Base-by-base conservation (phyloP, 2,797 vertebrate genomes). In the Xenops minutus region DNA sequence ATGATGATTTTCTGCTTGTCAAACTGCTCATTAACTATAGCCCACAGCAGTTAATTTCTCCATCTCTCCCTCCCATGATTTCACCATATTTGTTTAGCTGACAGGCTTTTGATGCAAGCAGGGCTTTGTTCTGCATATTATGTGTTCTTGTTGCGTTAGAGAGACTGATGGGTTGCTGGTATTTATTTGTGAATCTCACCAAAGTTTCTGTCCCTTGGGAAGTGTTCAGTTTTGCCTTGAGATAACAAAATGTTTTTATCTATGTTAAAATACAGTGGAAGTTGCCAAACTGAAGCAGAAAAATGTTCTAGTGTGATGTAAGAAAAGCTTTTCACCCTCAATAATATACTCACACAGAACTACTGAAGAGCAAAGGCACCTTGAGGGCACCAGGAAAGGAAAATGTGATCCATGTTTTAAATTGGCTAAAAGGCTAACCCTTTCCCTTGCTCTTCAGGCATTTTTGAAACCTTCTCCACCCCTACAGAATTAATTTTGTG, bases 51-150 rank as follows among this genome's bases (percentile, higher is more conserved):
- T 91, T 96, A 88, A 96, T 97, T 97, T 97, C 68, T 59, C 62
- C 76, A 73, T 22, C 18, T 87, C 17, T 95, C 27, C 39, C 76
- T 97, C 71, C 55, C 34, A 52, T 22, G 3, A 12, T 54, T 96
- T 91, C 75, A 48, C 56, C 93, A n/a, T 91, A 91, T 97, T 97
- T 97, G 67, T 97, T 97, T 92, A 96, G 80, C 71, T 96, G 89
- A 88, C 93, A 95, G 90, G 81, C 43, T 96, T 96, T 95, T 95
- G 88, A 93, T 96, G 74, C 74, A 91, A 89, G 39, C 46, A 48
- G 16, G 13, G 62, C 68, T 89, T 59, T 88, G 91, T 91, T 44
- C 72, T 85, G 59, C 37, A 58, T 62, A 36, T 76, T 68, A 11
- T 44, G 36, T 64, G 43, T 77, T 95, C 62, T 93, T 91, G 68